Conservation (phyloP, 2,888 invertebrate species). For the Embidobia sp. region DNA sequence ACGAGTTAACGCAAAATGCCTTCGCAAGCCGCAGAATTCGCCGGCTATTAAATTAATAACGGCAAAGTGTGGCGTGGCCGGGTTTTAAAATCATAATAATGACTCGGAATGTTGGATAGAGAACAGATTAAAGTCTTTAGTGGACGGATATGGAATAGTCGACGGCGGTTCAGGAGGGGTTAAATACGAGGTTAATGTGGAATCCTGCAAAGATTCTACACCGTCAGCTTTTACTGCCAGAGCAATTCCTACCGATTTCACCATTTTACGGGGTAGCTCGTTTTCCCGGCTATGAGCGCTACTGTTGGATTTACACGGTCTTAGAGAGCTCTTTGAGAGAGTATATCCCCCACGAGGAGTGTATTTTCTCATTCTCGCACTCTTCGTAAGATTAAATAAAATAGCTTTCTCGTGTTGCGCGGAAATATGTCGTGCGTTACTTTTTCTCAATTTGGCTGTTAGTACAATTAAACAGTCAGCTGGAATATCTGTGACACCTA, state of each 20-base stretch:
- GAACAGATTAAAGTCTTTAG: constrained; percentile 63
- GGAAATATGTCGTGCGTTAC: constrained; percentile 43
- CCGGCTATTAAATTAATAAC: constrained; percentile 48
- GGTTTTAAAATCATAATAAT: constrained; percentile 60
- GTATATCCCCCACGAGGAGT: constrained; percentile 53
- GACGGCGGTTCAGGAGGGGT: constrained; percentile 48
- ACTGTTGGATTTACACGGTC: constrained; percentile 66
- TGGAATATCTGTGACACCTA: not conserved
- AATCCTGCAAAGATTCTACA: constrained; percentile 65
- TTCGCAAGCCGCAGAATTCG: constrained; percentile 17
- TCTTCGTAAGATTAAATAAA: constrained; percentile 73
- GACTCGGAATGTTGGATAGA: constrained; percentile 49
- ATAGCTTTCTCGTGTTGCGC: constrained; percentile 65
- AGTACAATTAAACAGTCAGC: constrained; percentile 28
- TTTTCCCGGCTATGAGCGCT: constrained; percentile 57
- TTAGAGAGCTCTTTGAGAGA: constrained; percentile 64
- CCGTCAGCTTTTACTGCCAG: constrained; percentile 67
- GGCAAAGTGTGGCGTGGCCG: constrained; percentile 27
- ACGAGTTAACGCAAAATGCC: constrained; percentile 9
- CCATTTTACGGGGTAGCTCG: constrained; percentile 61
- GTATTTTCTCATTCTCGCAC: constrained; percentile 61
- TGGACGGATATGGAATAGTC: constrained; percentile 55
- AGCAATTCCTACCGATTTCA: constrained; percentile 63
- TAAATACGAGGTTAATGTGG: constrained; percentile 62
- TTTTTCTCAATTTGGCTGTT: constrained; percentile 34